These are phyloP conservation scores for Heteractis magnifica DNA, from an alignment of 92 coral and sea anemone species.

Conservation along the genomic window DNA sequence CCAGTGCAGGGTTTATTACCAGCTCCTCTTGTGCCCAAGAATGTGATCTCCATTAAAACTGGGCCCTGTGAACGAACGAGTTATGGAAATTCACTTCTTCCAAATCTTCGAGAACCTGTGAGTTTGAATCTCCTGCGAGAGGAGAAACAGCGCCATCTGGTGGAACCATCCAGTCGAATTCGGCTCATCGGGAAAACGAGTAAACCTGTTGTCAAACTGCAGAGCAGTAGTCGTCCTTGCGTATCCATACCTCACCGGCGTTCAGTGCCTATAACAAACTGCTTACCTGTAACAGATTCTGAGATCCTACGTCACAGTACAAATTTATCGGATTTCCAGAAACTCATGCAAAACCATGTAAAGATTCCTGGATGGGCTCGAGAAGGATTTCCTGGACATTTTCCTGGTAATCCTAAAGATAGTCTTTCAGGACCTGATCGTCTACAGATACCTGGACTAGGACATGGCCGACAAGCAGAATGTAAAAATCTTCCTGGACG, in stretches of 20 bases:
- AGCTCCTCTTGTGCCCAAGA: not conserved
- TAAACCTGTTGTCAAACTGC: not conserved
- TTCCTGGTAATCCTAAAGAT: no score
- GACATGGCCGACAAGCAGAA: no score
- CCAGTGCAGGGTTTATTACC: conserved; percentile 12
- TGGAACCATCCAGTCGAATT: not conserved
- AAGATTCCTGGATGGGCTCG: not conserved
- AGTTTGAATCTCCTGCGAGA: not conserved
- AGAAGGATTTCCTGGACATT: not conserved
- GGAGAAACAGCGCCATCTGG: not conserved
- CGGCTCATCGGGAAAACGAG: not conserved
- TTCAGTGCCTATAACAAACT: conserved; percentile 12
- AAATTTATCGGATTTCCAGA: conserved; percentile 1
- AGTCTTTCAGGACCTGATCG: no score
- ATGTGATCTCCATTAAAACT: not conserved
- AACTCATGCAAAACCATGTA: not conserved
- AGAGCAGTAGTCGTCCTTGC: not conserved
- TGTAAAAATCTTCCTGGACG: not conserved
- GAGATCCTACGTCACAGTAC: conserved; percentile 13
- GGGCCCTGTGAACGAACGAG: not conserved
- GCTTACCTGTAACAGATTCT: conserved; percentile 15
- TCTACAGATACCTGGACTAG: no score
- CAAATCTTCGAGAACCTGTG: not conserved
- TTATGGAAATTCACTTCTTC: not conserved
- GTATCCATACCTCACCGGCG: not conserved